phyloP scores from a whole-genome alignment of 2,797 vertebrate species.

The Spizella passerina region DNA sequence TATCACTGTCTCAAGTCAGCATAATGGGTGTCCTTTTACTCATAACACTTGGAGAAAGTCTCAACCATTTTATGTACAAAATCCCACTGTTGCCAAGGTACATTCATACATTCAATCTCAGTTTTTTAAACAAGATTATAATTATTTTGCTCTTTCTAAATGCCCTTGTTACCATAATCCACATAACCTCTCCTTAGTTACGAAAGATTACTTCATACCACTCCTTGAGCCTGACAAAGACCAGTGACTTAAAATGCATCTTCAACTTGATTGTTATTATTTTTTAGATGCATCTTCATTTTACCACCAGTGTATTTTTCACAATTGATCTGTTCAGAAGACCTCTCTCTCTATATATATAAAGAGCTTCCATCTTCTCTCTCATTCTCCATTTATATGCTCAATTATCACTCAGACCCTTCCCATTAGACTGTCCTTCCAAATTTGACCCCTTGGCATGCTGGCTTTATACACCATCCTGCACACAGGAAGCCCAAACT shows the following conservation, averaged over 20 bases:
- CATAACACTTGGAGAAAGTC: neutral
- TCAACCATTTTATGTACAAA: neutral
- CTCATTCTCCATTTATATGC: neutral
- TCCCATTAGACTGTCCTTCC: neutral
- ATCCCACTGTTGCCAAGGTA: neutral
- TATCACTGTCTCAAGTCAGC: neutral
- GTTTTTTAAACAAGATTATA: neutral
- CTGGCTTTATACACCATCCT: neutral
- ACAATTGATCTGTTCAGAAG: neutral
- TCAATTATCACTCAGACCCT: neutral
- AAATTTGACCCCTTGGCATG: neutral
- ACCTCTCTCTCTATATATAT: neutral
- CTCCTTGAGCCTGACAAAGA: neutral
- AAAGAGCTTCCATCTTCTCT: neutral
- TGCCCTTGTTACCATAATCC: accelerated
- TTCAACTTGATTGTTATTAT: neutral
- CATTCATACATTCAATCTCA: neutral
- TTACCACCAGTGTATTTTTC: neutral
- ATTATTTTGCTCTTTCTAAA: neutral
- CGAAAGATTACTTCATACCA: neutral
- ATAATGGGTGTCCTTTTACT: accelerated
- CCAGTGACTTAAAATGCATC: neutral
- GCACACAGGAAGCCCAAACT: neutral
- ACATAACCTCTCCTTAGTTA: neutral
- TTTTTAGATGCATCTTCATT: neutral